Evolutionary conservation across 2,113 vertebrate genomes (phyloP).

Genomic region (Lethenteron camtschaticum): DNA sequence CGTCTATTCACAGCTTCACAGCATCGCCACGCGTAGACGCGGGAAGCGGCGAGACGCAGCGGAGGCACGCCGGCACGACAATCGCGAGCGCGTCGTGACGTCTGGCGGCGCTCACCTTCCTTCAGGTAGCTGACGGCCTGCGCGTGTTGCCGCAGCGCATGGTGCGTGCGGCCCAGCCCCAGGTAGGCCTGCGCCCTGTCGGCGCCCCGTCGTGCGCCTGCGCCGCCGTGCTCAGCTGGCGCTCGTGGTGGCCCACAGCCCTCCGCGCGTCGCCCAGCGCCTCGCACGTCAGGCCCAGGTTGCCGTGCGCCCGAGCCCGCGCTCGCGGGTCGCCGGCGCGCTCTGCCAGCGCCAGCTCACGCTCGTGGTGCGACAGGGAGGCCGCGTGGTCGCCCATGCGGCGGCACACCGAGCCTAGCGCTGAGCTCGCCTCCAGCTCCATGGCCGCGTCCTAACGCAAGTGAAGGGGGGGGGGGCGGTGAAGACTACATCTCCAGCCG

Average conservation of each 20-base stretch:
- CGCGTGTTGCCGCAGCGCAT: constrained; percentile 76
- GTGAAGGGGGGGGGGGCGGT: too few species aligned
- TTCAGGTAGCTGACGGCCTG: constrained; percentile 96
- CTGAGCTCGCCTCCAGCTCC: constrained; percentile 70
- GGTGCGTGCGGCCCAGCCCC: constrained; percentile 67
- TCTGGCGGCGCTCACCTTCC: constrained; percentile 42
- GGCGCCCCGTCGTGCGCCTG: constrained; percentile 75
- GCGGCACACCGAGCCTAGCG: constrained; percentile 59
- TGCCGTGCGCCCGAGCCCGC: constrained; percentile 67
- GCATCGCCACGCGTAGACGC: too few species aligned
- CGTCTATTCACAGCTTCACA: too few species aligned
- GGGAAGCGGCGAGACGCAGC: too few species aligned
- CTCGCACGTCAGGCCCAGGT: constrained; percentile 76
- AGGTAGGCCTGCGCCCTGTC: constrained; percentile 61
- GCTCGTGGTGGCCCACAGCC: constrained; percentile 80
- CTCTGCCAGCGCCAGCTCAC: constrained; percentile 70
- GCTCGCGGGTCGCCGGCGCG: constrained; percentile 45
- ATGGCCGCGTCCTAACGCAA: constrained; percentile 29
- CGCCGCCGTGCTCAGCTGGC: constrained; percentile 74
- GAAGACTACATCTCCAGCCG: too few species aligned
- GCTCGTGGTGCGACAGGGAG: constrained; percentile 69
- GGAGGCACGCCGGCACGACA: too few species aligned
- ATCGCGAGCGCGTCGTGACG: too few species aligned
- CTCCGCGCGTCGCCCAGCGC: constrained; percentile 68
- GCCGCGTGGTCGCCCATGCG: constrained; percentile 74